Conservation (phyloP, 1,140 invertebrate species). For the Oscheius sp. region DNA sequence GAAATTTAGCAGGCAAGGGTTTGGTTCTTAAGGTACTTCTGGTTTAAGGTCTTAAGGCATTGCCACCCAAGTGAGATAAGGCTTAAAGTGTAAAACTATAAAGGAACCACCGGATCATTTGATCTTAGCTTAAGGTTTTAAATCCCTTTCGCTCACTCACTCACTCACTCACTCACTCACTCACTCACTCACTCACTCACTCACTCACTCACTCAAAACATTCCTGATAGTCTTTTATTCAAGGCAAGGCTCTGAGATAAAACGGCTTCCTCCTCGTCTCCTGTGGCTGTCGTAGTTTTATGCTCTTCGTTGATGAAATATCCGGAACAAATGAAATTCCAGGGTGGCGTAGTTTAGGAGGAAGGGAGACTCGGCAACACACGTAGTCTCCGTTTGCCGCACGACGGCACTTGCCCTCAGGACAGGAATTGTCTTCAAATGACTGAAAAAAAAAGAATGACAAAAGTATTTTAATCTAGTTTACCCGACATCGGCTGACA, state of each 20-base stretch:
- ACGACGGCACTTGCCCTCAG: slow-evolving; percentile 19
- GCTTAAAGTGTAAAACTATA: too few species aligned
- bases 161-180: too few species aligned
- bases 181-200: too few species aligned
- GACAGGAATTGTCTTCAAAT: slow-evolving; percentile 22
- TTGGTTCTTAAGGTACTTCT: too few species aligned
- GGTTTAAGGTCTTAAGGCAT: too few species aligned
- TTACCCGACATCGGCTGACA: slow-evolving; percentile 1
- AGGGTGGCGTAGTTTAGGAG: not conserved
- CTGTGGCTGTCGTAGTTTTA: not conserved
- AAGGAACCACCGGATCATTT: too few species aligned
- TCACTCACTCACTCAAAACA: too few species aligned
- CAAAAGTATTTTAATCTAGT: not conserved
- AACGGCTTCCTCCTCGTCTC: not conserved
- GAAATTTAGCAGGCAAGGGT: too few species aligned
- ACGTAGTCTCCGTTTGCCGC: slow-evolving; percentile 17
- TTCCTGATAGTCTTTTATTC: too few species aligned
- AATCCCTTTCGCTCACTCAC: too few species aligned
- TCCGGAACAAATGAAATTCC: not conserved
- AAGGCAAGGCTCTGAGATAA: not conserved
- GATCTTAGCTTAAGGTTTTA: too few species aligned
- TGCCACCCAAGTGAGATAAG: too few species aligned
- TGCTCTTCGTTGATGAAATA: not conserved
- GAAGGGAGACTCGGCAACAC: slow-evolving; percentile 12
- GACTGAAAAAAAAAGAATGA: not conserved